phyloP scores from a whole-genome alignment of 2,888 invertebrate genomes.

The Protonemura montana region DNA sequence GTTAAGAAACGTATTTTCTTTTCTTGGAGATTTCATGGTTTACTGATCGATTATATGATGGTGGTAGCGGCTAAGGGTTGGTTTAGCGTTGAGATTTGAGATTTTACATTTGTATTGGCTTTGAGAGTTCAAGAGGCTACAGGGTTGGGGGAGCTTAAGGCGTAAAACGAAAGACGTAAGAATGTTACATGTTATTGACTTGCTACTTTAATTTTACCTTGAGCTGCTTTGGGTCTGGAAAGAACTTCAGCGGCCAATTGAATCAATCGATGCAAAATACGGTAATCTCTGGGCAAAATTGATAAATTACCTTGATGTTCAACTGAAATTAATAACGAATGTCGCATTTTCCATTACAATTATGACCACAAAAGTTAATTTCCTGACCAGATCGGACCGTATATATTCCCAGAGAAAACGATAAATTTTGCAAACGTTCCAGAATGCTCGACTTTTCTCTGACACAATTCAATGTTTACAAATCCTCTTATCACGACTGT shows the following conservation, averaged over 20 bases:
- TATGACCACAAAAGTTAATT: not conserved
- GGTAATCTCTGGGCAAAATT: not conserved
- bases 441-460: not conserved
- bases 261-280: not conserved
- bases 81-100: not conserved
- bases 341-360: not conserved
- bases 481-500: constrained; percentile 25
- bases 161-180: too few relatives aligned
- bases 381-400: not conserved
- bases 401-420: not conserved
- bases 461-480: constrained; percentile 21
- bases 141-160: not conserved
- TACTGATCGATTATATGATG: not conserved
- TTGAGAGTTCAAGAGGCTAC: not conserved
- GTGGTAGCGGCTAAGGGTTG: not conserved
- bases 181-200: too few relatives aligned
- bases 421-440: not conserved
- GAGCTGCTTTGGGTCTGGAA: too few relatives aligned
- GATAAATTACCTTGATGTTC: not conserved
- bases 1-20: not conserved
- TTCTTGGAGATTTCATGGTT: not conserved
- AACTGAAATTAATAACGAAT: not conserved
- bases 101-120: not conserved
- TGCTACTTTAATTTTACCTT: too few relatives aligned
- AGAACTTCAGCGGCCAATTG: not conserved